phyloP scores from a whole-genome alignment of 2,888 invertebrate species.

The Orgyia antiqua region DNA sequence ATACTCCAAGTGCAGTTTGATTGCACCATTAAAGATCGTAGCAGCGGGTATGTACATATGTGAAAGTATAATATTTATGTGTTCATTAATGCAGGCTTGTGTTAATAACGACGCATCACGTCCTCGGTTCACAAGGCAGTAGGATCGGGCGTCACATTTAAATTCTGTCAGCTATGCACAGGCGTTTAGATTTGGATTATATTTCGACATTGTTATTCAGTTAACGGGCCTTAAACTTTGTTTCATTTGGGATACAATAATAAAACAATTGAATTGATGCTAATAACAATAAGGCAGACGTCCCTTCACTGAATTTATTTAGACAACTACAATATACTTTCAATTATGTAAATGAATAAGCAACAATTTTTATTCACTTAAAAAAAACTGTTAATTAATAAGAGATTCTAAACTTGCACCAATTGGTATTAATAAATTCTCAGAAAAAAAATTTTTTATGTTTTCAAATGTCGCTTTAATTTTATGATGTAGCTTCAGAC shows the following conservation, averaged over 20 bases:
- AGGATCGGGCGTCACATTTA: slow-evolving; percentile 58
- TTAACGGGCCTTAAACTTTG: slow-evolving; percentile 53
- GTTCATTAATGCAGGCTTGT: slow-evolving; percentile 69
- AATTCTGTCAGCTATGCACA: slow-evolving; percentile 63
- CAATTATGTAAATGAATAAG: no score
- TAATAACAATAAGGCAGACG: slow-evolving; percentile 25
- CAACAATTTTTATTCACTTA: no score
- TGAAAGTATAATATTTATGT: slow-evolving; percentile 62
- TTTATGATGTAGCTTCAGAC: no score
- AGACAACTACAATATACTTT: slow-evolving; percentile 1
- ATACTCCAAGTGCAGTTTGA: no score
- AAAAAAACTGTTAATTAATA: no score
- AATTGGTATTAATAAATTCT: no score
- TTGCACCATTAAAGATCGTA: no score
- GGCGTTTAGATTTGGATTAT: slow-evolving; percentile 77
- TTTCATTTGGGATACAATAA: slow-evolving; percentile 65
- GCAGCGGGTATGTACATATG: slow-evolving; percentile 26
- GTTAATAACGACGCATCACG: slow-evolving; percentile 73
- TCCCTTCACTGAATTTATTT: not conserved
- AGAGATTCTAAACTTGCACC: no score
- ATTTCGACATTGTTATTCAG: slow-evolving; percentile 70
- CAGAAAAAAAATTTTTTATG: no score
- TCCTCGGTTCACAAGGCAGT: slow-evolving; percentile 71
- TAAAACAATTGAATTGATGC: slow-evolving; percentile 47
- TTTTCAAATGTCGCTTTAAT: no score